Evolutionary conservation across 2,888 invertebrate genomes (phyloP).

Genomic region (Blastobasis adustella): DNA sequence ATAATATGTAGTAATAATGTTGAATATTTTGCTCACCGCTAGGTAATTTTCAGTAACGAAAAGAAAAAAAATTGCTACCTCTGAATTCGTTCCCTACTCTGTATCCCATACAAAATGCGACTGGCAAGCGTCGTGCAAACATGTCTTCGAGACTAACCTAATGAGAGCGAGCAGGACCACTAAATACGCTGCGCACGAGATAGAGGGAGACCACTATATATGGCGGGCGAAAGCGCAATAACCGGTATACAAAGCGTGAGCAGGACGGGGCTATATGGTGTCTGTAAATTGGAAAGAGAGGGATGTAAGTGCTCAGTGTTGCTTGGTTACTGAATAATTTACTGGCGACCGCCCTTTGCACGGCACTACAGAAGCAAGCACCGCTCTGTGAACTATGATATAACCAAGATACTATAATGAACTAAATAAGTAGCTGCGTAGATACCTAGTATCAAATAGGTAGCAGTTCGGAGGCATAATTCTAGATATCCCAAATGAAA

Average conservation of each 20-base stretch:
- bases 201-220: conserved; percentile 44
- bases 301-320: conserved; percentile 52
- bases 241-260: conserved; percentile 33
- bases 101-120: conserved; percentile 47
- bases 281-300: conserved; percentile 27
- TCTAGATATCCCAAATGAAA: too few species aligned
- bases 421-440: too few species aligned
- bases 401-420: too few species aligned
- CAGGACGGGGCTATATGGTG: conserved; percentile 26
- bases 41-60: too few species aligned
- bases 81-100: conserved; percentile 28
- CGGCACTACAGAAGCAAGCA: too few species aligned
- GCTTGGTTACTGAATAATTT: conserved; percentile 63
- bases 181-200: conserved; percentile 16
- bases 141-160: conserved; percentile 65
- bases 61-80: not conserved
- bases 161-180: conserved; percentile 59
- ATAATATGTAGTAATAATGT: too few species aligned
- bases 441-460: too few species aligned
- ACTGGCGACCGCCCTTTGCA: conserved; percentile 60
- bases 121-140: conserved; percentile 69
- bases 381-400: too few species aligned
- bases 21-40: too few species aligned
- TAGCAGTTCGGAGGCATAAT: too few species aligned
- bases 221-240: conserved; percentile 70